phyloP scores from a whole-genome alignment of 2,888 invertebrate genomes.

The Agriopis aurantiaria region DNA sequence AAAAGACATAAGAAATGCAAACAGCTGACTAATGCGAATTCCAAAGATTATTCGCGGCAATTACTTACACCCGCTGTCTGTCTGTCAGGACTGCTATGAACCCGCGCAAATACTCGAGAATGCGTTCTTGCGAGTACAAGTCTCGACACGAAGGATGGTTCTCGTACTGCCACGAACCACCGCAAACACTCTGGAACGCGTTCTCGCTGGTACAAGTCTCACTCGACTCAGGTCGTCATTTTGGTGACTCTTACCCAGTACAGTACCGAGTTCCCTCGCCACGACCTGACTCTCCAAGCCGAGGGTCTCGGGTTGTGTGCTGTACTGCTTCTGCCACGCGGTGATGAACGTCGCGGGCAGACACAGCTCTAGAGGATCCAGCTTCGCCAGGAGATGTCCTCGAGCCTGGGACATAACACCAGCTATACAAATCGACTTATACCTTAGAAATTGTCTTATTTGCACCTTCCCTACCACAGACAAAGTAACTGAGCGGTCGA shows the following conservation, averaged over 20 bases:
- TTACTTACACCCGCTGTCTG: too few relatives aligned
- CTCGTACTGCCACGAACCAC: not conserved
- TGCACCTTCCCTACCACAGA: too few relatives aligned
- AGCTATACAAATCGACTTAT: not conserved
- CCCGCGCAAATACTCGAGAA: not conserved
- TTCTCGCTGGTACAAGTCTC: too few relatives aligned
- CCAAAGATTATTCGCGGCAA: too few relatives aligned
- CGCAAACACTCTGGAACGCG: not conserved
- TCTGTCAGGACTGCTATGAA: too few relatives aligned
- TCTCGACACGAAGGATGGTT: not conserved
- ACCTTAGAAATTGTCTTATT: too few relatives aligned
- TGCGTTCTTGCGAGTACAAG: too few relatives aligned
- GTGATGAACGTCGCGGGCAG: conserved; percentile 64
- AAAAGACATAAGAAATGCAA: too few relatives aligned
- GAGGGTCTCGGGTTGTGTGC: conserved; percentile 43
- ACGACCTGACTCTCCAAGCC: conserved; percentile 64
- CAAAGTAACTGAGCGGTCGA: too few relatives aligned
- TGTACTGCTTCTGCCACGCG: conserved; percentile 34
- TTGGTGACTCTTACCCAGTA: conserved; percentile 57
- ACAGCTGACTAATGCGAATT: too few relatives aligned
- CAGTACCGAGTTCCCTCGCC: conserved; percentile 66
- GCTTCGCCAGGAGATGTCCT: conserved; percentile 93
- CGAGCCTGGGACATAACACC: conserved; percentile 87
- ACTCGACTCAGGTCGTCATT: not conserved
- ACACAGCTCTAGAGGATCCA: conserved; percentile 92